phyloP scores from a whole-genome alignment of 2,797 vertebrate genomes.

The Neosilurus hyrtlii region DNA sequence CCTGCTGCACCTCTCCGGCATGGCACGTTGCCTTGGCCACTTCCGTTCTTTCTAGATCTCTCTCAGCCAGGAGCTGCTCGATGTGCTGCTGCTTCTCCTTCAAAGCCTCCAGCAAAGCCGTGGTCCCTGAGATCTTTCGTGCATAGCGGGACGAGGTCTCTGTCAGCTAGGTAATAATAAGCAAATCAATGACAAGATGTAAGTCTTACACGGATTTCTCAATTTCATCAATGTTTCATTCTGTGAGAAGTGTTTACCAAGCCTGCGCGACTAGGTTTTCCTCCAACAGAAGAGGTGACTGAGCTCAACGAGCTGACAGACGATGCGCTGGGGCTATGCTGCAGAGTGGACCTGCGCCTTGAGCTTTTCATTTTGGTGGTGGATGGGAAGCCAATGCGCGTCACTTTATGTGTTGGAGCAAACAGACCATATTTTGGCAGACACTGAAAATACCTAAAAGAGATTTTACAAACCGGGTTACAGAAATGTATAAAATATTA shows the following conservation, averaged over 20 bases:
- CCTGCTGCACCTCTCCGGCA: conserved; percentile 91
- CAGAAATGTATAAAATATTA: not conserved
- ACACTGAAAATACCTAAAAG: conserved; percentile 92
- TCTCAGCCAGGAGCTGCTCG: conserved; percentile 94
- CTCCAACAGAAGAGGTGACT: conserved; percentile 76
- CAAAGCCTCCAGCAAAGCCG: conserved; percentile 93
- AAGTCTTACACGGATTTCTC: not conserved
- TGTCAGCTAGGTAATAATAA: conserved; percentile 67
- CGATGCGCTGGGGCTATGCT: conserved; percentile 92
- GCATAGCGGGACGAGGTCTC: conserved; percentile 81
- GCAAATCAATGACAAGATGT: not conserved
- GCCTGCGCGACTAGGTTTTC: conserved; percentile 96
- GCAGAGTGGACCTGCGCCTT: conserved; percentile 82
- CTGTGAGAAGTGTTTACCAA: conserved; percentile 72
- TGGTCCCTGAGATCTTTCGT: conserved; percentile 85
- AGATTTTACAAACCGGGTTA: not conserved
- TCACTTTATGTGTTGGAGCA: conserved; percentile 96
- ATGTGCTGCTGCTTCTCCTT: conserved; percentile 99
- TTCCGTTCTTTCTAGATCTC: conserved; percentile 93
- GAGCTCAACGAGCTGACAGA: conserved; percentile 76
- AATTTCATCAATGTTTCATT: not conserved
- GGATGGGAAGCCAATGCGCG: conserved; percentile 95
- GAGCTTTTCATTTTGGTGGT: conserved; percentile 92
- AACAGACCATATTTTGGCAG: conserved; percentile 95
- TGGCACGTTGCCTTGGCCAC: conserved; percentile 95